phyloP scores from a whole-genome alignment of 2,888 invertebrate genomes.

The Lithophane socia region DNA sequence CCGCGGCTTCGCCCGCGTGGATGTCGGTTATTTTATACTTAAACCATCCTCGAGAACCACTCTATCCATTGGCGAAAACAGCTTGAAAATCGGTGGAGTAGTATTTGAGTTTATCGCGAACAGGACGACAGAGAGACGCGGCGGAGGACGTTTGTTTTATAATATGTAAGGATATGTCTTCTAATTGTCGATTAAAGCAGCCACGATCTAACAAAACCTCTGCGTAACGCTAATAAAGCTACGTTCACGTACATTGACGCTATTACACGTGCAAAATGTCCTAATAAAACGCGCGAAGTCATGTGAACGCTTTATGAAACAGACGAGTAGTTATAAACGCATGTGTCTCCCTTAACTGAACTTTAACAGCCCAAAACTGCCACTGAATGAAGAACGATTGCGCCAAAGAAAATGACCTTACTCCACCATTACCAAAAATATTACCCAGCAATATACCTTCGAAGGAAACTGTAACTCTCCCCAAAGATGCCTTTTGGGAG shows the following conservation, averaged over 20 bases:
- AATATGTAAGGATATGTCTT: not conserved
- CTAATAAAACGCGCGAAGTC: constrained; percentile 35
- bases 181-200: not conserved
- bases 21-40: too few species aligned
- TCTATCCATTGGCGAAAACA: too few species aligned
- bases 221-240: constrained; percentile 14
- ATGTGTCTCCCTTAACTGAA: constrained; percentile 17
- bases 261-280: constrained; percentile 27
- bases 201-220: constrained; percentile 7
- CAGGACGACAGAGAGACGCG: too few species aligned
- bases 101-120: too few species aligned
- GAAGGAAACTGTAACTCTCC: constrained; percentile 53
- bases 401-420: constrained; percentile 25
- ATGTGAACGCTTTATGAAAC: constrained; percentile 40
- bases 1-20: too few species aligned
- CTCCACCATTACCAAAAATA: constrained; percentile 51
- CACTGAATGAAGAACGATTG: constrained; percentile 27
- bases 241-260: constrained; percentile 18
- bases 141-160: too few species aligned
- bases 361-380: constrained; percentile 32
- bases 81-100: too few species aligned
- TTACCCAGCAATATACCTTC: constrained; percentile 46
- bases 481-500: constrained; percentile 63
- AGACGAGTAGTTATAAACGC: constrained; percentile 30
- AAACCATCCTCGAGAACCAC: too few species aligned